Base-by-base conservation (phyloP, 2,888 invertebrate genomes). In the Zelleria hepariella region DNA sequence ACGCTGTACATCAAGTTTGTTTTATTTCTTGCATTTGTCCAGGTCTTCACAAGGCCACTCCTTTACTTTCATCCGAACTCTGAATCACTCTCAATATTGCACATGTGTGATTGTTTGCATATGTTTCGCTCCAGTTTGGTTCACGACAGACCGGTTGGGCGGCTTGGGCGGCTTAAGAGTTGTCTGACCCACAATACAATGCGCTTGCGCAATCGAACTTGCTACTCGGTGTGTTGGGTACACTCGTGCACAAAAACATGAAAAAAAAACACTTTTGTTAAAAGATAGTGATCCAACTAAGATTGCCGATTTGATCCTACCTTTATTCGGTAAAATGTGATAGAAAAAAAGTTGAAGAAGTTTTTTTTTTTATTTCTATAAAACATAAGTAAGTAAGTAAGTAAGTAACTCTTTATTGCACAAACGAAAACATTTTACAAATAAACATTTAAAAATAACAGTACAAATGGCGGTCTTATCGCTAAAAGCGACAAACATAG, bases 161-260 rank as follows among this genome's bases (percentile, higher is more conserved):
- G 64, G 58, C 61, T 56, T 56, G 64, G 74, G 66, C n/a, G n/a
- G n/a, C n/a, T n/a, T n/a, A n/a, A 69, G 71, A 68, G 69, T 67
- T 64, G 73, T 66, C 61, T 83, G 85, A 83, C 83, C 82, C 73
- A 82, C 80, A 80, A 79, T 73, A 68, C 69, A 67, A 73, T 72
- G 70, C 62, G 61, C 64, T 82, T 82, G 74, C 77, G 74, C 69
- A 80, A 82, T 49, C 59, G 15, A 10, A 55, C 55, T 55, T 5
- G 48, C 24, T n/a, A 18, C 18, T 5, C 48, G 10, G 5, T 52
- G 54, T 54, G 21, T 2, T 47, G 8, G 61, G 59, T 59, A 60
- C 58, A 58, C 60, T 64, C 65, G 65, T 63, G 62, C 63, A 67
- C 51, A 51, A 42, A 2, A 51, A 23, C 23, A 10, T 51, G 2